phyloP scores from a whole-genome alignment of 2,888 invertebrate genomes.

The Drosophila merina region DNA sequence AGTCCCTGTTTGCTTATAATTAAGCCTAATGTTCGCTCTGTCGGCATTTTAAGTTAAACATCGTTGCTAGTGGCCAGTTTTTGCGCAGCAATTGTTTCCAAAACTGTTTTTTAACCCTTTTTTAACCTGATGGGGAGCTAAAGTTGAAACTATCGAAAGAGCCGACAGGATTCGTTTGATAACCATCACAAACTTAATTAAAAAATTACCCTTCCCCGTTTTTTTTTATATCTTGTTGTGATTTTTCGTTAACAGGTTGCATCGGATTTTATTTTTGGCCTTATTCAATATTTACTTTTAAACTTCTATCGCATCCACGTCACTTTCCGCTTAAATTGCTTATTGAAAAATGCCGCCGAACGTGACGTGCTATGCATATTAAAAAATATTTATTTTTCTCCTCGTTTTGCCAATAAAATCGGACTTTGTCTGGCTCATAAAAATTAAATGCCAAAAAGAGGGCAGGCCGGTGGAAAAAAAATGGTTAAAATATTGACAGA shows the following conservation, averaged over 20 bases:
- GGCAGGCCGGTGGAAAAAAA: conserved; percentile 5
- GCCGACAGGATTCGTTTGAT: background rate
- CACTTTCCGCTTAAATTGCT: conserved; percentile 36
- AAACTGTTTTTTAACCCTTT: background rate
- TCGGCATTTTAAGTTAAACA: conserved; percentile 40
- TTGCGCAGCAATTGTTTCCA: conserved; percentile 21
- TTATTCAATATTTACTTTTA: conserved; percentile 22
- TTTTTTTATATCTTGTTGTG: background rate
- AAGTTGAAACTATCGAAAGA: background rate
- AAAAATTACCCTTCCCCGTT: background rate
- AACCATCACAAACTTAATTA: background rate
- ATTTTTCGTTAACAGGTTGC: background rate
- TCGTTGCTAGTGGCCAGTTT: conserved; percentile 25
- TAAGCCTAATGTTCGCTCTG: conserved; percentile 54
- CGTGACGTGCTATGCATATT: conserved; percentile 56
- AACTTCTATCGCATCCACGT: background rate
- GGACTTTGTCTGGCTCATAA: conserved; percentile 23
- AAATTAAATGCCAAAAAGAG: conserved; percentile 23
- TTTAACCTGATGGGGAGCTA: background rate
- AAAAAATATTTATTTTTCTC: conserved; percentile 46
- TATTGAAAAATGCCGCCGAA: conserved; percentile 42
- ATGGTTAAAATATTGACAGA: conserved; percentile 27
- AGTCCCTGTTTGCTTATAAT: conserved; percentile 53
- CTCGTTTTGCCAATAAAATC: conserved; percentile 36
- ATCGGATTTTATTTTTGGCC: background rate